These are phyloP conservation scores for Corythornis madagascariensis DNA, from an alignment of 2,113 vertebrate genomes.

Conservation along the genomic window DNA sequence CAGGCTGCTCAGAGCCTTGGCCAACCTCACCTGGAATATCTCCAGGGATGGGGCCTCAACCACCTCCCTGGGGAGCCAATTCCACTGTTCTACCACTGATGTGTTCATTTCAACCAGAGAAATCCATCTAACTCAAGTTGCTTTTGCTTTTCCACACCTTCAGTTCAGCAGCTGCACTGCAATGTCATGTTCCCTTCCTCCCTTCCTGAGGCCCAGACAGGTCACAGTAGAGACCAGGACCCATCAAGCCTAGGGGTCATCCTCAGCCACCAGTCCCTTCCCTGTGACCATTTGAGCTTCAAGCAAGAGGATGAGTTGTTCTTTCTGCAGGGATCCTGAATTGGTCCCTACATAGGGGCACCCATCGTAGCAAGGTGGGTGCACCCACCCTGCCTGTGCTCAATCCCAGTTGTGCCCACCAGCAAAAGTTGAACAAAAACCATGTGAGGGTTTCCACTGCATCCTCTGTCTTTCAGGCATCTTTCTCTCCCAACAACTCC, in stretches of 20 bases:
- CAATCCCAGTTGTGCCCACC: background rate
- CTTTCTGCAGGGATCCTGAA: background rate
- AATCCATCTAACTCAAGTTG: background rate
- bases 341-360: background rate
- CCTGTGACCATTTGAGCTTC: background rate
- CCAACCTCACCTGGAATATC: too few relatives aligned
- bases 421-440: background rate
- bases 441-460: background rate
- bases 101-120: background rate
- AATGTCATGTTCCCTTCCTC: accelerated
- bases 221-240: background rate
- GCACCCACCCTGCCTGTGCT: background rate
- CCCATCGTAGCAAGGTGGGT: background rate
- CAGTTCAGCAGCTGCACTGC: background rate
- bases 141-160: background rate
- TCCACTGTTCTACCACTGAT: too few relatives aligned
- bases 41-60: too few relatives aligned
- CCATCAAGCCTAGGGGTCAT: background rate
- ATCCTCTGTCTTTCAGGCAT: background rate
- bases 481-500: background rate
- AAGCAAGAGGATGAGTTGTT: background rate
- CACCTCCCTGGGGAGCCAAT: too few relatives aligned
- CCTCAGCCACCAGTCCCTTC: background rate
- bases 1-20: too few relatives aligned
- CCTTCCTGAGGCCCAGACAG: background rate